Conservation (phyloP, 2,113 vertebrate genomes). For the Tyrannus savana region DNA sequence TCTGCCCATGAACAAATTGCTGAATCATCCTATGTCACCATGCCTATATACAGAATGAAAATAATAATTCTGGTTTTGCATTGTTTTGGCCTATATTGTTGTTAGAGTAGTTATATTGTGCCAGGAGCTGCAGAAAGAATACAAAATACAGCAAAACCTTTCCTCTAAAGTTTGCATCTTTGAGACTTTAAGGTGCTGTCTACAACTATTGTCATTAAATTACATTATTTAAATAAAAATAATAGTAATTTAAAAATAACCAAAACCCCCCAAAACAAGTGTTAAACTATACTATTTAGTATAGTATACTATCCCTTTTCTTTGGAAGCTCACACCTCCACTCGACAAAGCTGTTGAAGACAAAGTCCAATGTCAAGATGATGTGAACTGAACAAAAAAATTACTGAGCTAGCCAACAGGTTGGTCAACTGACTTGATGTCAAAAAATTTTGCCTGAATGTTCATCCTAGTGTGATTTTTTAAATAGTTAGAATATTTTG, state of each 20-base stretch:
- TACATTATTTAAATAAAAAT: background rate
- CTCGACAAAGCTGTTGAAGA: conserved; percentile 80
- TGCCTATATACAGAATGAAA: background rate
- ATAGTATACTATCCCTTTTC: background rate
- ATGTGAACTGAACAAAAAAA: conserved; percentile 78
- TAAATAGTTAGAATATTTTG: background rate
- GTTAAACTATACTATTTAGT: background rate
- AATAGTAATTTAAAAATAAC: background rate
- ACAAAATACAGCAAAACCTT: background rate
- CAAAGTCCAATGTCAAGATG: conserved; percentile 80
- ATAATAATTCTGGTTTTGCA: background rate
- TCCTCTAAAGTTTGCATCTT: background rate
- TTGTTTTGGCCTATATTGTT: background rate
- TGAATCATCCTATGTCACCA: background rate
- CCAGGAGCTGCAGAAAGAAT: background rate
- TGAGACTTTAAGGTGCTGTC: background rate
- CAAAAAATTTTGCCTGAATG: conserved; percentile 41
- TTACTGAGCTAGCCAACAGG: conserved; percentile 77
- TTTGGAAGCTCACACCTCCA: conserved; percentile 75
- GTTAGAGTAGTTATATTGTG: accelerated
- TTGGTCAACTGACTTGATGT: conserved; percentile 82
- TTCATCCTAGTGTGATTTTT: background rate
- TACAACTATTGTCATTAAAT: background rate
- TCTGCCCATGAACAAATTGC: background rate
- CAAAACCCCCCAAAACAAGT: background rate